Evolutionary conservation across 2,113 vertebrate genomes (phyloP), one percentile per base, ranked within the genome.

Genomic region (Parotia lawesii): DNA sequence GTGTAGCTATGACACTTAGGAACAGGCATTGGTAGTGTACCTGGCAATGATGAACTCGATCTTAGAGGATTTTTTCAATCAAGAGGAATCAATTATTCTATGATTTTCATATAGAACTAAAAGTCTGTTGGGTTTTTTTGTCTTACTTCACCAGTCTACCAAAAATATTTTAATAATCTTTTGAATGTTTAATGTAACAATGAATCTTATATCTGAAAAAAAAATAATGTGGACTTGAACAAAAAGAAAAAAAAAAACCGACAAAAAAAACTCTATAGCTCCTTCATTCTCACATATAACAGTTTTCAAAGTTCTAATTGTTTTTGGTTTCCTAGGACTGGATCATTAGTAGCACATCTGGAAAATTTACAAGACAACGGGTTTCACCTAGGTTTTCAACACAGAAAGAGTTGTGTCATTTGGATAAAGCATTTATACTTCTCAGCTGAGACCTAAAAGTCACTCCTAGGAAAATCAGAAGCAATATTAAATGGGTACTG

Each of bases 381-480:
- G 10, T 42, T 72, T 84, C 29, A 53, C 7, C 10, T 42, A 35
- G 6, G 19, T 81, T 90, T 72, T 60, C 57, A 61, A 7, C 58
- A 42, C 42, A 66, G 24, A 19, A 61, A n/a, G 72, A 44, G 11
- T 75, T 87, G 8, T 20, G 23, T 69, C n/a, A 8, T 93, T 92
- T 78, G 10, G 17, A 37, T 53, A 78, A 90, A 66, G 2, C 6
- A 11, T 65, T 84, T 90, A 20, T 6, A 28, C 15, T 84, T 91
- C 35, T 82, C 70, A 76, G 10, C 6, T 58, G 73, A 73, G 66
- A 79, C 58, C 44, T 95, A 69, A 89, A 89, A 91, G 64, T 75
- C 13, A 87, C 50, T 76, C 44, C 13, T 72, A 85, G 70, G 15
- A 95, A 93, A 93, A 91, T 87, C 51, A 76, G 74, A 91, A 70